Conservation (phyloP, 1,140 invertebrate species). For the Scaptomyza graminum region DNA sequence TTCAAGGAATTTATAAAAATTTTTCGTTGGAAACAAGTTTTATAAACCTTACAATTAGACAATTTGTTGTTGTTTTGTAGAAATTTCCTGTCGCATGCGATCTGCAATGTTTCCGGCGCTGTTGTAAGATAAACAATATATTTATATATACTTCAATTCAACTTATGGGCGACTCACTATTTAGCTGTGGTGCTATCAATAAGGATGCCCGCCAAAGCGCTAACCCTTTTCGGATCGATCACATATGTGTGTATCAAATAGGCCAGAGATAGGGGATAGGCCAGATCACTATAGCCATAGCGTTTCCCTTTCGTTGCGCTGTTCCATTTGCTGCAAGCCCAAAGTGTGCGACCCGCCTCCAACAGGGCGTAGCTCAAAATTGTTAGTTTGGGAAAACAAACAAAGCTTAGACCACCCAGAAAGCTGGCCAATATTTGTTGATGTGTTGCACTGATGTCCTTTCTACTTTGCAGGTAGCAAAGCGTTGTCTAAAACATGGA, state of each 20-base stretch:
- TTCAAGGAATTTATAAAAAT: too few relatives aligned
- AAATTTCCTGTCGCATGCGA: constrained; percentile 20
- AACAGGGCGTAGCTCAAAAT: constrained; percentile 58
- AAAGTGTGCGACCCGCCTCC: constrained; percentile 35
- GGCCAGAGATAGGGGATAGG: constrained; percentile 43
- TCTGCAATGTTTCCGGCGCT: constrained; percentile 37
- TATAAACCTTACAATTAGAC: too few relatives aligned
- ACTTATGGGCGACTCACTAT: constrained; percentile 47
- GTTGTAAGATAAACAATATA: neutral
- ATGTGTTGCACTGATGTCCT: neutral
- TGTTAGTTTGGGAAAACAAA: constrained; percentile 48
- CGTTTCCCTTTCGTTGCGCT: neutral
- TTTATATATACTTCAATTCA: too few relatives aligned
- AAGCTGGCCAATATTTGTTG: constrained; percentile 49
- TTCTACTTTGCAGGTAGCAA: constrained; percentile 30
- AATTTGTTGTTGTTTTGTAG: too few relatives aligned
- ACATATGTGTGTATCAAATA: constrained; percentile 56
- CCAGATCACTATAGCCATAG: constrained; percentile 31
- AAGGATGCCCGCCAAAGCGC: constrained; percentile 33
- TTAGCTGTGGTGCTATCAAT: constrained; percentile 53
- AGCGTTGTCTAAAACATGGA: constrained; percentile 29
- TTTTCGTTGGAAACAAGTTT: too few relatives aligned
- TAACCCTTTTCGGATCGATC: constrained; percentile 31
- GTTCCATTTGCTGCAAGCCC: constrained; percentile 4
- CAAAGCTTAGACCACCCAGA: constrained; percentile 48